A percentile compares a stretch with the other conserved stretches of the same genome.
Evolutionary conservation across 2,113 vertebrate genomes (phyloP).

Genomic region (Tursiops truncatus): DNA sequence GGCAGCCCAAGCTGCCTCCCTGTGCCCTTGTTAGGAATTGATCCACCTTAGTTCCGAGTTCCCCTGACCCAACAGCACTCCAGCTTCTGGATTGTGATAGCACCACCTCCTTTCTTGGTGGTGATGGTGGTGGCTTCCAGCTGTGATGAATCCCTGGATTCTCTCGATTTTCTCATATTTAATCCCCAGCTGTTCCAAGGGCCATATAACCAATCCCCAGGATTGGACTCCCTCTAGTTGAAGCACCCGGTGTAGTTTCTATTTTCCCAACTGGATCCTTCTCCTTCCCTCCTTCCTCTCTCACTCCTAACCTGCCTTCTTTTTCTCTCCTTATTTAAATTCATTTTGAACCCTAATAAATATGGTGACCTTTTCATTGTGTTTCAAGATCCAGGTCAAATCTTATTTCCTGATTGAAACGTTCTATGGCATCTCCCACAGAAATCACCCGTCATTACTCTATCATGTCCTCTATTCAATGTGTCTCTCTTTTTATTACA

Average conservation of each 20-base stretch:
- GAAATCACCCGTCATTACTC: not conserved
- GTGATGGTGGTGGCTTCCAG: not conserved
- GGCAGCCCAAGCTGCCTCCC: fast-evolving
- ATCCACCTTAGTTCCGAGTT: fast-evolving
- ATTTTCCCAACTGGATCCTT: not conserved
- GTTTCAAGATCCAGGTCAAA: not conserved
- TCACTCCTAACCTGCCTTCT: too few species aligned
- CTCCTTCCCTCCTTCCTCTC: too few species aligned
- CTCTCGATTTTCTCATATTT: not conserved
- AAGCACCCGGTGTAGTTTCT: slow-evolving; percentile 53
- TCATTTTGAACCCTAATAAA: not conserved
- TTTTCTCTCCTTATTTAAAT: not conserved
- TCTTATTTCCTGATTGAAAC: not conserved
- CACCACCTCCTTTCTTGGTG: slow-evolving; percentile 36
- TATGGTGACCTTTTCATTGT: not conserved
- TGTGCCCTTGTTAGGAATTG: fast-evolving
- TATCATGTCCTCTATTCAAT: not conserved
- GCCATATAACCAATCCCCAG: fast-evolving
- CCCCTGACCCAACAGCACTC: fast-evolving
- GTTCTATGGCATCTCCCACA: not conserved
- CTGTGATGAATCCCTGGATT: not conserved
- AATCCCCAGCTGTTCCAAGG: not conserved
- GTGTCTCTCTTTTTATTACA: not conserved
- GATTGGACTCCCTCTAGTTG: not conserved
- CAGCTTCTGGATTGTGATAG: not conserved